Conservation (phyloP, 2,888 invertebrate species). For the Himalopsyche tibetana region DNA sequence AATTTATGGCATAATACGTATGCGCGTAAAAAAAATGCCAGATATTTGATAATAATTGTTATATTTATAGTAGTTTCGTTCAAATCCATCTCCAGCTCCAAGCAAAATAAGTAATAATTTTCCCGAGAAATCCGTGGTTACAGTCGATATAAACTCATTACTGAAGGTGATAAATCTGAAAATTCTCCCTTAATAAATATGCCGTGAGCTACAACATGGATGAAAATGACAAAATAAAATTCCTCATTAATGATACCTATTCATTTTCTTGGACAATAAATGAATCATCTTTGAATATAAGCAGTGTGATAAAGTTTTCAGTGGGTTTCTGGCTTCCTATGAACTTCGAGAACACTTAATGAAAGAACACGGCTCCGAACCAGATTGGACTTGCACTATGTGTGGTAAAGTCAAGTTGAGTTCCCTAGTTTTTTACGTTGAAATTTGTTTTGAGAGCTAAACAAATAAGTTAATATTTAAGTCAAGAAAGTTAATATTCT, state of each 20-base stretch:
- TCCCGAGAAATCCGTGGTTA: background rate
- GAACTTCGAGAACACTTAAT: conserved; percentile 39
- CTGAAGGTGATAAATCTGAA: background rate
- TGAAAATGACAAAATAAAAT: background rate
- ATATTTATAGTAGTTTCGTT: too few relatives aligned
- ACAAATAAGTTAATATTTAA: too few relatives aligned
- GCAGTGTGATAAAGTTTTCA: conserved; percentile 39
- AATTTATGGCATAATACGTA: too few relatives aligned
- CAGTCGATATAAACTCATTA: conserved; percentile 6
- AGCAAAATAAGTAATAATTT: too few relatives aligned
- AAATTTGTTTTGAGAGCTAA: too few relatives aligned
- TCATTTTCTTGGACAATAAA: background rate
- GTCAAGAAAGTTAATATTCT: too few relatives aligned
- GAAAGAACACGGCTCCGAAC: conserved; percentile 36
- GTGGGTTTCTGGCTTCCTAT: conserved; percentile 5
- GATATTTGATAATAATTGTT: too few relatives aligned
- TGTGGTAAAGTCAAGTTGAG: background rate
- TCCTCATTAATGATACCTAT: background rate
- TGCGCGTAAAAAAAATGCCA: too few relatives aligned
- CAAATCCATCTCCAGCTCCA: too few relatives aligned
- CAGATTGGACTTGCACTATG: conserved; percentile 45
- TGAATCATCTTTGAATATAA: conserved; percentile 39
- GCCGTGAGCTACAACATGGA: background rate
- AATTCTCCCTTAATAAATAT: conserved; percentile 2
- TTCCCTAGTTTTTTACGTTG: too few relatives aligned